These are phyloP conservation scores for Solenodon paradoxus DNA, from an alignment of 2,113 vertebrate genomes.

Conservation along the genomic window DNA sequence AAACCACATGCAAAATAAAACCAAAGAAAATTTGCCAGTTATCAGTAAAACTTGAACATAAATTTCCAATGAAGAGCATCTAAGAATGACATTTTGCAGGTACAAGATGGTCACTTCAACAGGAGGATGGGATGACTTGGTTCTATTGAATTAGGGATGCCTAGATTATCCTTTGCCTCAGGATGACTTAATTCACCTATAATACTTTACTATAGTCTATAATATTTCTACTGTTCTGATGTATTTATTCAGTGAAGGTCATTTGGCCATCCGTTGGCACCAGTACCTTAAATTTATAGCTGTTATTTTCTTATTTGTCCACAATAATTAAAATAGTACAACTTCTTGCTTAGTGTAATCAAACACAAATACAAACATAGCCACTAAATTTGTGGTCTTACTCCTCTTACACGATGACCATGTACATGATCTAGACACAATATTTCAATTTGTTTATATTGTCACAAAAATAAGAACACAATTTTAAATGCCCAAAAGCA, in stretches of 20 bases:
- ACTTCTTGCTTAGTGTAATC: not conserved
- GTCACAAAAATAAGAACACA: not conserved
- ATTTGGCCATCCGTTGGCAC: not conserved
- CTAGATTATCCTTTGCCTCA: not conserved
- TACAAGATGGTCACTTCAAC: constrained; percentile 18
- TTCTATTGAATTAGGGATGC: not conserved
- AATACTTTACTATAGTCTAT: not conserved
- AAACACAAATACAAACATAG: not conserved
- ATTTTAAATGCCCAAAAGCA: not conserved
- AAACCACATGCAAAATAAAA: not conserved
- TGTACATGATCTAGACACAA: not conserved
- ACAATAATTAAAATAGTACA: not conserved
- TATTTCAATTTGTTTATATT: constrained; percentile 14
- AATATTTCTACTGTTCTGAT: not conserved
- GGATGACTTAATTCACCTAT: not conserved
- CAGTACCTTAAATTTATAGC: not conserved
- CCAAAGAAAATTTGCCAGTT: not conserved
- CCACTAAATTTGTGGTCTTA: not conserved
- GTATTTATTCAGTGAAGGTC: not conserved
- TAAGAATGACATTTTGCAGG: not conserved
- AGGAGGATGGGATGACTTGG: not conserved
- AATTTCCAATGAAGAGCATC: constrained; percentile 26
- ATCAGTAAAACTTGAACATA: constrained; percentile 18
- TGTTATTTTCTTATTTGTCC: constrained; percentile 28
- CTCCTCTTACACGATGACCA: not conserved